These are phyloP conservation scores for Eupithecia inturbata DNA, from an alignment of 2,888 invertebrate species.

Conservation along the genomic window DNA sequence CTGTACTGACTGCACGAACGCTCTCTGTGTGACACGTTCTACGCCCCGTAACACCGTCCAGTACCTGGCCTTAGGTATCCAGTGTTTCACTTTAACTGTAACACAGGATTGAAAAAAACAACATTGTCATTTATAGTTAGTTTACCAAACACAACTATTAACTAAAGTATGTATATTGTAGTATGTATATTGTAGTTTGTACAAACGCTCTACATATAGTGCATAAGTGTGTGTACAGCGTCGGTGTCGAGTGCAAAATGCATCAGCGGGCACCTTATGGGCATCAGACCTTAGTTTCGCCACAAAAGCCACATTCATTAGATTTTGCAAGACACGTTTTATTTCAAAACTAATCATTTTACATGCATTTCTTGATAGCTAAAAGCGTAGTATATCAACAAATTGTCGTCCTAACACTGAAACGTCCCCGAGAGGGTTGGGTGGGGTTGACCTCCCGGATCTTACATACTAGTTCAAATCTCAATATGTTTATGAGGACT, in stretches of 20 bases:
- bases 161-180: too few relatives aligned
- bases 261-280: neutral
- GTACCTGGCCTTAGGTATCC: too few relatives aligned
- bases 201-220: too few relatives aligned
- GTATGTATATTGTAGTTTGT: too few relatives aligned
- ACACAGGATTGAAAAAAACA: too few relatives aligned
- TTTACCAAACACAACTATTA: too few relatives aligned
- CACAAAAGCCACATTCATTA: neutral
- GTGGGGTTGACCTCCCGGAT: slow-evolving; percentile 46
- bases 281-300: neutral
- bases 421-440: slow-evolving; percentile 24
- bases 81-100: too few relatives aligned
- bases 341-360: neutral
- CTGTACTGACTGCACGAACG: too few relatives aligned
- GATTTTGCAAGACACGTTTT: neutral
- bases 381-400: neutral
- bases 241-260: neutral
- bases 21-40: too few relatives aligned
- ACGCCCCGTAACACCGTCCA: too few relatives aligned
- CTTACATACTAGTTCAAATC: slow-evolving; percentile 57
- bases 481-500: slow-evolving; percentile 74
- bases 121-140: too few relatives aligned
- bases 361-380: neutral
- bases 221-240: too few relatives aligned
- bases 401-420: slow-evolving; percentile 5